Evolutionary conservation across 92 coral and sea anemone genomes (phyloP).

Genomic region (Paramuricea clavata): DNA sequence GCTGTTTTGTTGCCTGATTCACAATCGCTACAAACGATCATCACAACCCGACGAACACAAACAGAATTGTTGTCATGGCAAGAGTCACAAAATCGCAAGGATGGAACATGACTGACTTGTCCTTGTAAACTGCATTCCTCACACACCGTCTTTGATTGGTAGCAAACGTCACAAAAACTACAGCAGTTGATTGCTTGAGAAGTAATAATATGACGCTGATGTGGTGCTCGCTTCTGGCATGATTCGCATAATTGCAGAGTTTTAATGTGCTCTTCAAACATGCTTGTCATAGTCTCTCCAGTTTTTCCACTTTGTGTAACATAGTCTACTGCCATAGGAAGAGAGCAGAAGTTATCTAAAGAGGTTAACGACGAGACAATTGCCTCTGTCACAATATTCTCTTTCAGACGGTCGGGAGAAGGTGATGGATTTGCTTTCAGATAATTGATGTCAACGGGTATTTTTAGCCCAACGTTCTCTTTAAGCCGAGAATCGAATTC

Average conservation of each 20-base stretch:
- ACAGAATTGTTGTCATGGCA: slow-evolving; percentile 16
- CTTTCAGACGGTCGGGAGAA: slow-evolving; percentile 23
- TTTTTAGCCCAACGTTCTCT: slow-evolving; percentile 56
- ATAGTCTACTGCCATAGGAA: slow-evolving; percentile 48
- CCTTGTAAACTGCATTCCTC: slow-evolving; percentile 48
- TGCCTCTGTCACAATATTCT: slow-evolving; percentile 46
- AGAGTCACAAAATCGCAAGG: slow-evolving; percentile 23
- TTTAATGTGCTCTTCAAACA: slow-evolving; percentile 21
- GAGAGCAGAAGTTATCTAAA: slow-evolving; percentile 47
- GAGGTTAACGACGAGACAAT: slow-evolving; percentile 51
- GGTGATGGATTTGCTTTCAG: slow-evolving; percentile 39
- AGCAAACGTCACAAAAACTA: slow-evolving; percentile 54
- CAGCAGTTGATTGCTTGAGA: slow-evolving; percentile 28
- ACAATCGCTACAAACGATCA: slow-evolving; percentile 43
- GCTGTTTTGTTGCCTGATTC: no score
- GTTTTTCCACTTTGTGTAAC: slow-evolving; percentile 52
- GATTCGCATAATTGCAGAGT: slow-evolving; percentile 44
- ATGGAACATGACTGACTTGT: no score
- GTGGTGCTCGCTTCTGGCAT: slow-evolving; percentile 31
- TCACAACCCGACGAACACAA: slow-evolving; percentile 36
- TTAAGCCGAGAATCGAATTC: slow-evolving; percentile 61
- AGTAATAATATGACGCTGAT: no score
- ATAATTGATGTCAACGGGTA: slow-evolving; percentile 40
- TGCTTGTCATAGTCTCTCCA: slow-evolving; percentile 1
- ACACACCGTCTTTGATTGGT: slow-evolving; percentile 41